Evolutionary conservation across 2,888 invertebrate species (phyloP).

Genomic region (Volucella bombylans): DNA sequence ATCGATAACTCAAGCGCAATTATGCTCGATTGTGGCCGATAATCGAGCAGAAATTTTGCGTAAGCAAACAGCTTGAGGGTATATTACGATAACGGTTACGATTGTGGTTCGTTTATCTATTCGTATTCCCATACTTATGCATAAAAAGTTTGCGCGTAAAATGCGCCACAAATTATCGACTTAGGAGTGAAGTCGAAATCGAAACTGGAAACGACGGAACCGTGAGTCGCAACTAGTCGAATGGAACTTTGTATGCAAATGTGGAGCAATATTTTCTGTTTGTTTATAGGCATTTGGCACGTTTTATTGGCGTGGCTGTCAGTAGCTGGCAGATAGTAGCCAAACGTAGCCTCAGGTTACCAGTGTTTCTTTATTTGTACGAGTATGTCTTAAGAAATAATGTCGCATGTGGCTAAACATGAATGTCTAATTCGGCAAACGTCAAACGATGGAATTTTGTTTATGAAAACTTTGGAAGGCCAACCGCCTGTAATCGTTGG

Average conservation of each 20-base stretch:
- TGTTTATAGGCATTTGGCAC: conserved; percentile 59
- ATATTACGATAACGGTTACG: conserved; percentile 3
- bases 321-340: conserved; percentile 50
- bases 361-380: background rate
- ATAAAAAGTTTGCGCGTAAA: background rate
- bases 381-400: conserved; percentile 24
- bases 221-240: conserved; percentile 4
- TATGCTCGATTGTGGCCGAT: conserved; percentile 2
- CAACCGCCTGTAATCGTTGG: conserved; percentile 49
- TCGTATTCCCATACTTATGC: too few relatives aligned
- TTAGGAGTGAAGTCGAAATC: background rate
- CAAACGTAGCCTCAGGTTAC: conserved; percentile 41
- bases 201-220: conserved; percentile 11
- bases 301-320: conserved; percentile 54
- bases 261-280: conserved; percentile 38
- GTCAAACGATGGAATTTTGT: conserved; percentile 62
- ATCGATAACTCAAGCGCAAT: conserved; percentile 36
- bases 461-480: conserved; percentile 57
- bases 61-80: conserved; percentile 9
- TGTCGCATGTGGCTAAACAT: conserved; percentile 60
- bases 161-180: background rate
- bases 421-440: conserved; percentile 51
- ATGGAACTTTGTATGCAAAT: conserved; percentile 49
- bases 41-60: conserved; percentile 6
- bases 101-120: too few relatives aligned